Percentiles rank a stretch among this genome's conserved stretches.
phyloP scores from a whole-genome alignment of 1,140 invertebrate genomes.

The Leptopilina clavipes region DNA sequence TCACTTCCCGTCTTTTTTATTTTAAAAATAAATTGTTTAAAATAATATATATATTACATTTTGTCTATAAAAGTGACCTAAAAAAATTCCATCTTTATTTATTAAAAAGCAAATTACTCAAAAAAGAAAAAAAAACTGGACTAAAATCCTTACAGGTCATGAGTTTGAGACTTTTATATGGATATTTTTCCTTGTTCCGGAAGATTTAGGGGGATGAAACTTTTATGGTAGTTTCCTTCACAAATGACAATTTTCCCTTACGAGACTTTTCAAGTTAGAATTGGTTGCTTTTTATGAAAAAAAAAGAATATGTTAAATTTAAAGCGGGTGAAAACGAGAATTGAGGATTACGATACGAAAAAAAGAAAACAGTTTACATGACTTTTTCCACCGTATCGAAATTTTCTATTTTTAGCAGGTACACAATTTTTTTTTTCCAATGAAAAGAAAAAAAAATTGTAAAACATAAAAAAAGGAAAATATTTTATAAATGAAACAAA shows the following conservation, averaged over 20 bases:
- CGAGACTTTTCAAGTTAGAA: conserved; percentile 3
- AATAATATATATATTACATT: too few species aligned
- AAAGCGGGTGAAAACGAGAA: not conserved
- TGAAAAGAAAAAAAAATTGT: not conserved
- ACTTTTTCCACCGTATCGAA: not conserved
- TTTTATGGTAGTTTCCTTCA: conserved; percentile 3
- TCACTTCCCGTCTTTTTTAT: not conserved
- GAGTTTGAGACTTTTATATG: not conserved
- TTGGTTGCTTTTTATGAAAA: not conserved
- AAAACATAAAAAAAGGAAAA: too few species aligned
- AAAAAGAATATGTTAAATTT: not conserved
- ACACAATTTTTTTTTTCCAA: not conserved
- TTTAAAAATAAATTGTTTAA: not conserved
- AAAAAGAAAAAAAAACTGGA: not conserved
- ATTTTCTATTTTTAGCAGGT: not conserved
- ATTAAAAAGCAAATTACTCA: not conserved
- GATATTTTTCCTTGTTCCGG: not conserved
- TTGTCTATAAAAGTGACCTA: too few species aligned
- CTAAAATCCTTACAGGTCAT: not conserved
- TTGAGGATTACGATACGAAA: not conserved
- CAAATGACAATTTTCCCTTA: conserved; percentile 10
- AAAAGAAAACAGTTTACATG: too few species aligned
- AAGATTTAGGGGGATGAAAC: conserved; percentile 19
- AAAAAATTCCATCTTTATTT: not conserved
- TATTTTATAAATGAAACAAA: too few species aligned